Conservation (phyloP, 2,797 vertebrate species). For the Myiotriccus ornatus region DNA sequence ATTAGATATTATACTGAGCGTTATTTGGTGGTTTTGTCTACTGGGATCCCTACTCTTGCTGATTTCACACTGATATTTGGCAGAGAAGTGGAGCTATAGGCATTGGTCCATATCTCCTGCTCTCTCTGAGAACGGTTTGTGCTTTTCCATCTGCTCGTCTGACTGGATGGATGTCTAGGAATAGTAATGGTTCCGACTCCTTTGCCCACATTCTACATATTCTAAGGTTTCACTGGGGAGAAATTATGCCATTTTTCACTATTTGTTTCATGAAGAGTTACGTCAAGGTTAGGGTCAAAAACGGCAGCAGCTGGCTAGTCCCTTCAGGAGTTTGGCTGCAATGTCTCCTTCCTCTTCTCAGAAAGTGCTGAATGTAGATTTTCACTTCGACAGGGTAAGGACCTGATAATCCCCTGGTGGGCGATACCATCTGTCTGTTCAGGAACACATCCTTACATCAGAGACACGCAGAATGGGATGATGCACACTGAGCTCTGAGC, state of each 20-base stretch:
- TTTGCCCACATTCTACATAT: background rate
- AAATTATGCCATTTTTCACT: background rate
- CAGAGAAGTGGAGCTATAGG: background rate
- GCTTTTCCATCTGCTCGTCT: conserved; percentile 63
- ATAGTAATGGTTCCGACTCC: background rate
- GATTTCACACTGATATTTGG: conserved; percentile 5
- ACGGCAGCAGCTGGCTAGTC: background rate
- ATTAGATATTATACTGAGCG: background rate
- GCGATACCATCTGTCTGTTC: conserved; percentile 52
- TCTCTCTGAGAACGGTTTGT: conserved; percentile 37
- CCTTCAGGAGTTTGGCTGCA: conserved; percentile 33
- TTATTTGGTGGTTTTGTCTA: background rate
- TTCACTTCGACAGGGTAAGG: background rate
- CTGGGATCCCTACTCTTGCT: conserved; percentile 12
- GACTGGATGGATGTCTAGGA: conserved; percentile 57
- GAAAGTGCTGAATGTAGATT: conserved; percentile 46
- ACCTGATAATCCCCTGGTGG: conserved; percentile 38
- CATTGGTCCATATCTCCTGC: conserved; percentile 52
- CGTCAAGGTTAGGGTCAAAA: background rate
- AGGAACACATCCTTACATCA: conserved; percentile 17
- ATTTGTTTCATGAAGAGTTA: background rate
- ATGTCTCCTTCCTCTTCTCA: background rate
- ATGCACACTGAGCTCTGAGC: background rate
- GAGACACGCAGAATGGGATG: background rate
- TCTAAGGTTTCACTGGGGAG: background rate